Percentiles rank a stretch among this genome's conserved stretches.
Evolutionary conservation across 92 coral and sea anemone genomes (phyloP).

Genomic region (Epizoanthus rinbou): DNA sequence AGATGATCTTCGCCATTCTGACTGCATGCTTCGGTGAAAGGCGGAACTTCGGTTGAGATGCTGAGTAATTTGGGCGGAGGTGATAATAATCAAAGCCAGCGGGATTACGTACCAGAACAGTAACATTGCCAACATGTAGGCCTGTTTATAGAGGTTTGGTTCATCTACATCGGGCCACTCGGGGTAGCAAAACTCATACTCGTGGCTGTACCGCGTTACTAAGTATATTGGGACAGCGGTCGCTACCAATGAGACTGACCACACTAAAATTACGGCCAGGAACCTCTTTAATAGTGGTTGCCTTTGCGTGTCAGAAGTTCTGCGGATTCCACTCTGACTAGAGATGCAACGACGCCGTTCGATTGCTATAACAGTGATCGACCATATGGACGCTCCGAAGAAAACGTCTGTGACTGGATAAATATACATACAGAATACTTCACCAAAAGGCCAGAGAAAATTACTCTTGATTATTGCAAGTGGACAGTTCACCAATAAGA

Average conservation of each 20-base stretch:
- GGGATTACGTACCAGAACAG: too few relatives aligned
- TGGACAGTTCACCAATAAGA: conserved; percentile 16
- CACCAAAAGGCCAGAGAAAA: conserved; percentile 38
- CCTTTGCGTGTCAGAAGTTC: background rate
- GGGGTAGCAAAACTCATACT: too few relatives aligned
- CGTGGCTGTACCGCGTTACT: too few relatives aligned
- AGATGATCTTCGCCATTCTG: conserved; percentile 17
- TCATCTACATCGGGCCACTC: too few relatives aligned
- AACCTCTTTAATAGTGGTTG: too few relatives aligned
- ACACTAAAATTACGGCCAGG: too few relatives aligned
- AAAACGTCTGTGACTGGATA: conserved; percentile 38
- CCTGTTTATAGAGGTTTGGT: too few relatives aligned
- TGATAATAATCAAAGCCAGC: too few relatives aligned
- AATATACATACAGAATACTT: conserved; percentile 24
- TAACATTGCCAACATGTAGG: too few relatives aligned
- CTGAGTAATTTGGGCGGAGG: too few relatives aligned
- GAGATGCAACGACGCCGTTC: conserved; percentile 12
- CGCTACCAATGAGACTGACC: too few relatives aligned
- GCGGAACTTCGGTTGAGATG: conserved; percentile 27
- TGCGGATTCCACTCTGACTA: background rate
- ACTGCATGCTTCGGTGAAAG: conserved; percentile 36
- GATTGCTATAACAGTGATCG: conserved; percentile 32
- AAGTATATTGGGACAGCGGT: too few relatives aligned
- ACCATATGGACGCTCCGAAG: conserved; percentile 44
- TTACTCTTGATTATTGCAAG: conserved; percentile 17